These are phyloP conservation scores for Cheilosia variabilis DNA, from an alignment of 2,888 invertebrate species.

Conservation along the genomic window DNA sequence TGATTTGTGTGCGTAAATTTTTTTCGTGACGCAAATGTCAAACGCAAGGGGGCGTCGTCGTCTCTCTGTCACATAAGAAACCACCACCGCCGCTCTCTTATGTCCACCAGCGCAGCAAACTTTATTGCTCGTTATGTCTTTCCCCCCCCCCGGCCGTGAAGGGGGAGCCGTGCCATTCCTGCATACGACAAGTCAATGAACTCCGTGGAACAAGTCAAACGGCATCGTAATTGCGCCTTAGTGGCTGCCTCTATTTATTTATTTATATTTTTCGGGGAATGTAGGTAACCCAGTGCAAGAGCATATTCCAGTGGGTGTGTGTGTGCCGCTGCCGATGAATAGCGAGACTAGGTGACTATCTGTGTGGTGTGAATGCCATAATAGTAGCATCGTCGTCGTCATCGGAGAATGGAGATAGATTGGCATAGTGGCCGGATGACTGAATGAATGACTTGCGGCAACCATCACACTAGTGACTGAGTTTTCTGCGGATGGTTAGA, in stretches of 20 bases:
- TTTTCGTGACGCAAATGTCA: constrained; percentile 52
- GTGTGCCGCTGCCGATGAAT: constrained; percentile 23
- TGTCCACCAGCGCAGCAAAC: constrained; percentile 6
- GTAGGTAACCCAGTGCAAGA: constrained; percentile 78
- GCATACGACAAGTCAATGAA: constrained; percentile 69
- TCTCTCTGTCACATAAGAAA: constrained; percentile 53
- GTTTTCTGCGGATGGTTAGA: constrained; percentile 29
- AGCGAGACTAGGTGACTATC: constrained; percentile 50
- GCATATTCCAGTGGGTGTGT: constrained; percentile 44
- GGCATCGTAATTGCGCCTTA: constrained; percentile 56
- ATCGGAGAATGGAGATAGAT: constrained; percentile 19
- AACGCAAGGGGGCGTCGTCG: constrained; percentile 49
- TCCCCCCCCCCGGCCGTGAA: constrained; percentile 31
- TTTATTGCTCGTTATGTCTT: constrained; percentile 51
- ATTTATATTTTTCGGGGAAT: constrained; percentile 76
- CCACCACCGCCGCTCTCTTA: constrained; percentile 25
- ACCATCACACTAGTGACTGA: constrained; percentile 40
- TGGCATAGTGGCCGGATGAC: constrained; percentile 58
- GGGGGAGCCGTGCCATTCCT: constrained; percentile 37
- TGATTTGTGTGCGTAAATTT: constrained; percentile 37
- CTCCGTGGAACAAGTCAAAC: constrained; percentile 72
- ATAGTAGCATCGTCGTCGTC: constrained; percentile 10
- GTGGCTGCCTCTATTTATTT: constrained; percentile 69
- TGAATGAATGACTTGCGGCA: constrained; percentile 53
- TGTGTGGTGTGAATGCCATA: constrained; percentile 30